phyloP scores from a whole-genome alignment of 2,113 vertebrate species.

The Montifringilla adamsi region DNA sequence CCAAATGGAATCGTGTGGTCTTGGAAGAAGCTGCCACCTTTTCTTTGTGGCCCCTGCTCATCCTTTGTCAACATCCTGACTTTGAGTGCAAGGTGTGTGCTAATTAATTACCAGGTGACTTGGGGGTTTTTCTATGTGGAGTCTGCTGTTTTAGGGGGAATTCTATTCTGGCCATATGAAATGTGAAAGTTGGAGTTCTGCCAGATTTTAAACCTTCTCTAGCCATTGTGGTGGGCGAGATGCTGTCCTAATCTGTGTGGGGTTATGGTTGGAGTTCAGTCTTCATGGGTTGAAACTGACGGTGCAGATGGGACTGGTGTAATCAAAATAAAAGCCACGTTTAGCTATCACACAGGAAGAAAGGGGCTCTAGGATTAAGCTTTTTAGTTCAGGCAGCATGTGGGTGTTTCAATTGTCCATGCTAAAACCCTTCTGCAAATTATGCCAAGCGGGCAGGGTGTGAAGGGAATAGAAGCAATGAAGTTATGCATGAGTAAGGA shows the following conservation, averaged over 20 bases:
- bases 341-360: neutral
- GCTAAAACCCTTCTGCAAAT: constrained; percentile 32
- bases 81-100: neutral
- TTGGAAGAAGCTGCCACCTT: neutral
- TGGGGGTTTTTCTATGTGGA: neutral
- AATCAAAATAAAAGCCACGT: neutral
- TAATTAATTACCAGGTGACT: neutral
- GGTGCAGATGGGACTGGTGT: neutral
- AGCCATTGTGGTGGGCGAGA: neutral
- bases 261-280: neutral
- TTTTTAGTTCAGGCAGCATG: constrained; percentile 19
- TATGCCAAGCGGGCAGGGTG: constrained; percentile 9
- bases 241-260: neutral
- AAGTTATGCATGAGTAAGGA: constrained; percentile 52
- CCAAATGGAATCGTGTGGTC: rapidly evolving
- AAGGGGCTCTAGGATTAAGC: neutral
- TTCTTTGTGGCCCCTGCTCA: rapidly evolving
- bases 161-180: neutral
- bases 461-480: constrained; percentile 21
- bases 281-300: neutral
- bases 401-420: constrained; percentile 13
- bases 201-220: neutral
- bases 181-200: neutral
- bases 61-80: neutral
- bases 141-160: neutral